Percentiles rank a stretch among this genome's conserved stretches.
These are phyloP conservation scores for Chelonus insularis DNA, from an alignment of 1,140 invertebrate species.

Conservation along the genomic window DNA sequence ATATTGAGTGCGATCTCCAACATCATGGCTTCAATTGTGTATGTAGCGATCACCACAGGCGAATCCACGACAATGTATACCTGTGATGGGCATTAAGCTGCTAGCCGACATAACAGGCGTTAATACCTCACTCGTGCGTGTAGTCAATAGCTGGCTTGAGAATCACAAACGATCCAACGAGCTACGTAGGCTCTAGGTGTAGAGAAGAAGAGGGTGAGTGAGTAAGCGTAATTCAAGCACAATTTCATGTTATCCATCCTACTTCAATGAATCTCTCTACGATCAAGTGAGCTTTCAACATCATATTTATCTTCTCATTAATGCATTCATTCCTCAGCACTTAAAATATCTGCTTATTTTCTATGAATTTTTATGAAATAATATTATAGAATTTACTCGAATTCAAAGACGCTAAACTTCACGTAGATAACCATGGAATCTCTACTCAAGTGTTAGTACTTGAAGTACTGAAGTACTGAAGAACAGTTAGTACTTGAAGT, in stretches of 20 bases:
- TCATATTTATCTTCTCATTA: not conserved
- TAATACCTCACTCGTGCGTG: conserved; percentile 31
- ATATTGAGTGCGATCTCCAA: not conserved
- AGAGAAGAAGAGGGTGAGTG: not conserved
- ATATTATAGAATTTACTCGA: not conserved
- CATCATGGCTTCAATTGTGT: conserved; percentile 7
- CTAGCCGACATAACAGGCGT: conserved; percentile 29
- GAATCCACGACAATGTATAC: conserved; percentile 23
- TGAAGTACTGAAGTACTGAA: not conserved
- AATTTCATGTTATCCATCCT: conserved; percentile 15
- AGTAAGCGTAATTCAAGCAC: not conserved
- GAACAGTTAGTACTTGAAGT: conserved; percentile 8
- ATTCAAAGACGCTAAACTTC: no score
- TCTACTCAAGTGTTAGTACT: conserved; percentile 11
- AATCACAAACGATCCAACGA: conserved; percentile 24
- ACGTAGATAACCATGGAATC: not conserved
- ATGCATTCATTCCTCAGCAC: not conserved
- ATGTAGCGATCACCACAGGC: not conserved
- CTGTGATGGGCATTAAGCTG: conserved; percentile 23
- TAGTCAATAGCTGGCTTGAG: conserved; percentile 23
- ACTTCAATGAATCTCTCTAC: not conserved
- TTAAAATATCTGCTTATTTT: no score
- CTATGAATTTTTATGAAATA: no score
- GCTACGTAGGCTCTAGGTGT: not conserved
- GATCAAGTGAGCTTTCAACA: conserved; percentile 6